Base-by-base conservation (phyloP, 2,888 invertebrate genomes). In the Tetrapedia diversipes region DNA sequence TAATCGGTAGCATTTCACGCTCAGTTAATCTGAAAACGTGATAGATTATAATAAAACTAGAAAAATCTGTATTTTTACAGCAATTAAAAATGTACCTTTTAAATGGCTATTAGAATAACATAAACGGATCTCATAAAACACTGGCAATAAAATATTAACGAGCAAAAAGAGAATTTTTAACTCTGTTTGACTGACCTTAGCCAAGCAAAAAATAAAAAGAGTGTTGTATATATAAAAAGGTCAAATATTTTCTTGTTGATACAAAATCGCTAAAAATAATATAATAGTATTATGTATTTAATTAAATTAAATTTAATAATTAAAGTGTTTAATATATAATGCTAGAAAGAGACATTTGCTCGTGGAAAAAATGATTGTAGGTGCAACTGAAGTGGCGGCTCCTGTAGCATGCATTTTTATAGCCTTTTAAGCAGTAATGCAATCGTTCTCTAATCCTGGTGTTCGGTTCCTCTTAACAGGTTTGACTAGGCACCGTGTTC, bases 391-490 rank as follows among this genome's bases (percentile, higher is more conserved):
- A n/a, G n/a, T 24, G 43, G 54, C 53, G 57, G 37, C 57, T 49
- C 37, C 71, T 49, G 60, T 41, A 37, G 11, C 37, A 43, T 27
- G 60, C 47, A 68, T 78, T 80, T 82, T 80, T 80, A 41, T 75
- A 68, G 68, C 60, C 77, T 76, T 80, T 82, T 34, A 16, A 68
- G n/a, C n/a, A n/a, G 67, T 78, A 69, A 54, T 63, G 73, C 73
- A 76, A 61, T 73, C 59, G 45, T 59, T 67, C 47, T 63, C 64
- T 54, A 34, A 24, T 22, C 27, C 41, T 4, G 59, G 54, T 63
- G 32, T 49, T 77, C 67, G 71, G 43, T 24, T 54, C 47, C 45
- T 19, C 7, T 43, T 16, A 47, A 39, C 45, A 61, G 56, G 61
- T 65, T 60, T 65, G 51, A 11, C 64, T 64, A 39, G 22, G 37